Percentiles rank a stretch among this genome's conserved stretches.
These are phyloP conservation scores for Botia kubotai DNA, from an alignment of 2,797 vertebrate genomes.

Conservation along the genomic window DNA sequence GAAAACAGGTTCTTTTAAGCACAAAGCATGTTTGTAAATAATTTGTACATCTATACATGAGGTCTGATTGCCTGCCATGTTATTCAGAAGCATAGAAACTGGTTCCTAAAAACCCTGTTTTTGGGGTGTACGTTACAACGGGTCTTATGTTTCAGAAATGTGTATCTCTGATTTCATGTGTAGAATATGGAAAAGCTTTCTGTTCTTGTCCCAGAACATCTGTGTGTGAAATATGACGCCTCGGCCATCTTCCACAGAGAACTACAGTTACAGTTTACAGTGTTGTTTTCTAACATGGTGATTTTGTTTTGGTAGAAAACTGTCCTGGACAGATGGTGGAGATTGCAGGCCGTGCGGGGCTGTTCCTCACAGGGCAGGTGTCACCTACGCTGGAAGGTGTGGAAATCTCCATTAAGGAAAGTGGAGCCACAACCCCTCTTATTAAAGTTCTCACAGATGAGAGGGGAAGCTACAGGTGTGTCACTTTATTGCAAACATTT, in stretches of 20 bases:
- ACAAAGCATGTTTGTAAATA: no score
- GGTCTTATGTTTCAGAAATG: no score
- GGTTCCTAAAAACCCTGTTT: no score
- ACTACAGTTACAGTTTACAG: background rate
- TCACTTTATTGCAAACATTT: background rate
- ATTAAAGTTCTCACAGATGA: constrained; percentile 90
- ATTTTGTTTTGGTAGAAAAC: constrained; percentile 77
- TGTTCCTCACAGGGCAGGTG: constrained; percentile 91
- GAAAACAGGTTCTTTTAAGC: no score
- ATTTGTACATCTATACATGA: no score
- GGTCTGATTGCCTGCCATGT: no score
- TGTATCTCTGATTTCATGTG: no score
- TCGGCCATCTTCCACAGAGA: background rate
- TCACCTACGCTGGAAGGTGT: constrained; percentile 91
- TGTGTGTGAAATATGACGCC: no score
- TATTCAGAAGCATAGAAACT: no score
- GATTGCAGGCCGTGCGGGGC: constrained; percentile 90
- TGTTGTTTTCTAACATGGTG: background rate
- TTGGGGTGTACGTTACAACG: no score
- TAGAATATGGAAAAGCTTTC: no score
- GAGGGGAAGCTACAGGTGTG: constrained; percentile 91
- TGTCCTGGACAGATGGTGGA: constrained; percentile 95
- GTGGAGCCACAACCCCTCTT: constrained; percentile 80
- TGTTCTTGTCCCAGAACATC: no score
- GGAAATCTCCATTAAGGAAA: constrained; percentile 92